Evolutionary conservation across 2,888 invertebrate genomes (phyloP).

Genomic region (Acleris cristana): DNA sequence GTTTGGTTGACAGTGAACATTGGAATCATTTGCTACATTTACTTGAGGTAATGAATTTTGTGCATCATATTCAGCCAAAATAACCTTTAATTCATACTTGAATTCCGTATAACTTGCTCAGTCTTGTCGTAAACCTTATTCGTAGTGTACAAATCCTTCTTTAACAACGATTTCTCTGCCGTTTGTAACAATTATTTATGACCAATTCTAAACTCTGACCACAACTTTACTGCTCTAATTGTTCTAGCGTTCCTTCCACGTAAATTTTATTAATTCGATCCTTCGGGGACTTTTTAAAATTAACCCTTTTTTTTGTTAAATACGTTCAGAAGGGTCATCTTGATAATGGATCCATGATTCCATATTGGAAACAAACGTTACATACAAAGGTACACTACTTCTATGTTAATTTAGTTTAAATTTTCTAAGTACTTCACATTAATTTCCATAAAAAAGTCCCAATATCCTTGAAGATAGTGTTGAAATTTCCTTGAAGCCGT

Average conservation of each 20-base stretch:
- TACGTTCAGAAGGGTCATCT: background rate
- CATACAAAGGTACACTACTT: background rate
- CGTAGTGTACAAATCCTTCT: background rate
- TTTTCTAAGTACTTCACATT: background rate
- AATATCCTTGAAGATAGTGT: background rate
- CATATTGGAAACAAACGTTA: background rate
- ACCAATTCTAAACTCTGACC: constrained; percentile 13
- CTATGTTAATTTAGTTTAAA: background rate
- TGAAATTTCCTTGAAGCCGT: no score
- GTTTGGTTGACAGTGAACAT: background rate
- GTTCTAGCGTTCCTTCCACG: constrained; percentile 17
- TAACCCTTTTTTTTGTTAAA: constrained; percentile 11
- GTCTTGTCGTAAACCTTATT: constrained; percentile 15
- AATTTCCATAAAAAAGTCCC: background rate
- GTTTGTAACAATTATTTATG: constrained; percentile 25
- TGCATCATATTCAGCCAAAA: background rate
- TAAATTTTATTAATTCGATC: constrained; percentile 16
- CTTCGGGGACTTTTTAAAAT: constrained; percentile 29
- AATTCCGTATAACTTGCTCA: constrained; percentile 20
- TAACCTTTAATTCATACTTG: constrained; percentile 18
- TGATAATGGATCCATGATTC: background rate
- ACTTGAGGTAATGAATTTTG: background rate
- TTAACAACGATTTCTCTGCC: background rate
- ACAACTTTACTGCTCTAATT: constrained; percentile 24
- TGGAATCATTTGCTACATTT: background rate